Base-by-base conservation (phyloP, 2,113 vertebrate genomes). In the Silurus glanis region DNA sequence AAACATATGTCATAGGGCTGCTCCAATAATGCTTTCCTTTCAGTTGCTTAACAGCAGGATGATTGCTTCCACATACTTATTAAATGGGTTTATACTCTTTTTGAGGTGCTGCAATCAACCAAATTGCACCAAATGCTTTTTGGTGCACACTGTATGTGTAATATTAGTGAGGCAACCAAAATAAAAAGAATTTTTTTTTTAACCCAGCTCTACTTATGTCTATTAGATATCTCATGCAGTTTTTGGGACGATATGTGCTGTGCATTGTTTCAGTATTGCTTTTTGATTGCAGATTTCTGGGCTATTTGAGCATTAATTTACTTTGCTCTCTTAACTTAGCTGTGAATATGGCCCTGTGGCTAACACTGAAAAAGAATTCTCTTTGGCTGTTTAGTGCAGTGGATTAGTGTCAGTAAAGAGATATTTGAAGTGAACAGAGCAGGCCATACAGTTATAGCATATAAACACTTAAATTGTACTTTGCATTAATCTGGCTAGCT, bases 1-100 rank as follows among this genome's bases (percentile, higher is more conserved):
- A n/a, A 14, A 59, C 53, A 69, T 85, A 59, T 83, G 64, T 89
- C 86, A 80, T 10, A 59, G 83, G 86, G 75, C 51, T 69, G 17
- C 37, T 19, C 19, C 6, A 16, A 47, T 72, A 47, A 45, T 47
- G 69, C 14, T 2, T 8, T 28, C 64, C n/a, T 28, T 21, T 62
- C 21, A 23, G 23, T 23, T 23, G 61, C 7, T 62, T 62, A 61
- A 19, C 9, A 64, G n/a, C 9, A 21, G 12, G 62, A 23, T 62
- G 21, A 64, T 64, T 9, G n/a, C 62, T 64, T n/a, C 23, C 62
- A 25, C 9, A 25, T 64, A n/a, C 62, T n/a, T 21, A 61, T 21
- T 61, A 61, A 61, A 61, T 17, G 19, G 6, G 17, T 23, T 61
- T 19, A 6, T 61, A 61, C 19, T 61, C 6, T 7, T 64, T 7